These are phyloP conservation scores for Xiphophorus birchmanni DNA, from an alignment of 2,797 vertebrate species.

Conservation along the genomic window DNA sequence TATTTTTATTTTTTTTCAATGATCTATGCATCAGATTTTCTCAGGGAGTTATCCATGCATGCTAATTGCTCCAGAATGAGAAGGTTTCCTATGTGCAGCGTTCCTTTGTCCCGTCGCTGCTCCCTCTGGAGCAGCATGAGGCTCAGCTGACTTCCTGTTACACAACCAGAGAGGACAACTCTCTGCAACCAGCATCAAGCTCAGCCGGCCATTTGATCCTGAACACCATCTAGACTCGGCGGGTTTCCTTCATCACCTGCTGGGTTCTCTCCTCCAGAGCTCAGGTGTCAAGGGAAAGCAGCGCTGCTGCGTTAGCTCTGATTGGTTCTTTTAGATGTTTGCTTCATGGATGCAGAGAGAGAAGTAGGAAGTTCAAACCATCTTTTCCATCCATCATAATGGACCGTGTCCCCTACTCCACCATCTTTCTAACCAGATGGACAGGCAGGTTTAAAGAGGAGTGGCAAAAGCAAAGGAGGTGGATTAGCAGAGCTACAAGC, in stretches of 20 bases:
- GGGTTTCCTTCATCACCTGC: background rate
- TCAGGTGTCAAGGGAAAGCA: background rate
- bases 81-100: constrained; percentile 37
- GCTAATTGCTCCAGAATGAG: constrained; percentile 70
- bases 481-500: background rate
- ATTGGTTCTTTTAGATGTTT: background rate
- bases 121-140: background rate
- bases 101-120: constrained; percentile 10
- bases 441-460: background rate
- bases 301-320: background rate
- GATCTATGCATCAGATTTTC: constrained; percentile 31
- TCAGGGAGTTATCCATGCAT: constrained; percentile 49
- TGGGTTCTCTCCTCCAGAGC: background rate
- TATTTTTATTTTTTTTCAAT: too few species aligned
- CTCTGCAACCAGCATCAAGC: background rate
- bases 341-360: background rate
- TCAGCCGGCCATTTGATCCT: background rate
- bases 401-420: background rate
- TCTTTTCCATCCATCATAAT: background rate
- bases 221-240: background rate
- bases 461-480: background rate
- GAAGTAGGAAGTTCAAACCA: background rate
- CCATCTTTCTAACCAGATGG: background rate
- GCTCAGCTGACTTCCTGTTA: constrained; percentile 22
- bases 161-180: constrained; percentile 10